A percentile compares a stretch with the other conserved stretches of the same genome.
These are phyloP conservation scores for Pseudomyrmex concolor DNA, from an alignment of 1,140 invertebrate species.

Conservation along the genomic window DNA sequence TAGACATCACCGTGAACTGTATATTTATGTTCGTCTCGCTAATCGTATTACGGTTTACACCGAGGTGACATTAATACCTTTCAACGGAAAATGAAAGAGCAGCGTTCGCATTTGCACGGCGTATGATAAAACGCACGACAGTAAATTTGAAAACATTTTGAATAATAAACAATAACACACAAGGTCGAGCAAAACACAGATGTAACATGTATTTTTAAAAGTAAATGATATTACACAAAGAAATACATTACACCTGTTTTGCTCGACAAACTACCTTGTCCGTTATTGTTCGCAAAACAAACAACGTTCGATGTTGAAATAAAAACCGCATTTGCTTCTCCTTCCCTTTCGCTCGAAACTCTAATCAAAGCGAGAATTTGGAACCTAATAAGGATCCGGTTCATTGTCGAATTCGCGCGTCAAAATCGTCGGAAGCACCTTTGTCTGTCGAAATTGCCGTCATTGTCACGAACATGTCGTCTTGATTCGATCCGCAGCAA, in stretches of 20 bases:
- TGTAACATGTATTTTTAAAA: no score
- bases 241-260: no score
- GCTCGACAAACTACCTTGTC: no score
- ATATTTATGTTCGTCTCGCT: not conserved
- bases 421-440: constrained; percentile 31
- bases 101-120: not conserved
- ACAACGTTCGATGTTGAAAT: no score
- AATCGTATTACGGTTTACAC: constrained; percentile 19
- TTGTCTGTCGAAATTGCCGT: constrained; percentile 52
- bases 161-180: no score
- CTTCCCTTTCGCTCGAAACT: not conserved
- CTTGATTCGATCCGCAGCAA: constrained; percentile 52
- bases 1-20: constrained; percentile 16
- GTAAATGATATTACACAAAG: no score
- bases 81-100: not conserved
- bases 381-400: not conserved
- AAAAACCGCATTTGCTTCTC: not conserved
- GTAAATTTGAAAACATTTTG: no score
- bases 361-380: not conserved
- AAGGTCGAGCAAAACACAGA: no score
- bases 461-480: constrained; percentile 62
- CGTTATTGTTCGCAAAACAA: no score
- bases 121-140: not conserved
- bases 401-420: constrained; percentile 33
- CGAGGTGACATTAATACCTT: not conserved